These are phyloP conservation scores for Myzus persicae DNA, from an alignment of 1,140 invertebrate species.

Conservation along the genomic window DNA sequence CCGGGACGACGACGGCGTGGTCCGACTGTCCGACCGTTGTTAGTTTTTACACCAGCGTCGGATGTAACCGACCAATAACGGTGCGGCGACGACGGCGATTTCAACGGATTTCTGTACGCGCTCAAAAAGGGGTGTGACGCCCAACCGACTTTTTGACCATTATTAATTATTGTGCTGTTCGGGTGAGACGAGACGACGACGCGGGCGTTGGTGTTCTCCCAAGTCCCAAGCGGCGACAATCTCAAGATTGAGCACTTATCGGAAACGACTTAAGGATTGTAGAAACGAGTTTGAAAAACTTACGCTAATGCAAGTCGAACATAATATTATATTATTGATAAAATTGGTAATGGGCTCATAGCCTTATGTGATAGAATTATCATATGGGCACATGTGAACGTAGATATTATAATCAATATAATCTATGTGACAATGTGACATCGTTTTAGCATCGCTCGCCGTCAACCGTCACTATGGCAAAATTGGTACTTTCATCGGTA, in stretches of 20 bases:
- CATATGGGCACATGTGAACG: too few species aligned
- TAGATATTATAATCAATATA: too few species aligned
- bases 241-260: not conserved
- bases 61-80: not conserved
- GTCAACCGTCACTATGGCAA: not conserved
- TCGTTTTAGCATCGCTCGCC: not conserved
- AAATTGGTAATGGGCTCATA: too few species aligned
- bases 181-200: not conserved
- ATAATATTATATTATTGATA: not conserved
- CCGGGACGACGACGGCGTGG: not conserved
- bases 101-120: conserved; percentile 38
- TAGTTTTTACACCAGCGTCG: not conserved
- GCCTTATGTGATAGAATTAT: too few species aligned
- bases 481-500: not conserved
- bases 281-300: not conserved
- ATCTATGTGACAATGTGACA: too few species aligned
- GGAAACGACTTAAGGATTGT: not conserved
- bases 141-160: not conserved
- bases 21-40: not conserved
- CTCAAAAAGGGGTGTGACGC: not conserved
- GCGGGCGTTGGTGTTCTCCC: not conserved
- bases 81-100: not conserved
- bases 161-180: not conserved
- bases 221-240: not conserved
- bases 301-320: not conserved